Percentiles rank a stretch among this genome's conserved stretches.
phyloP scores from a whole-genome alignment of 1,140 invertebrate species.

The Orius insidiosus region DNA sequence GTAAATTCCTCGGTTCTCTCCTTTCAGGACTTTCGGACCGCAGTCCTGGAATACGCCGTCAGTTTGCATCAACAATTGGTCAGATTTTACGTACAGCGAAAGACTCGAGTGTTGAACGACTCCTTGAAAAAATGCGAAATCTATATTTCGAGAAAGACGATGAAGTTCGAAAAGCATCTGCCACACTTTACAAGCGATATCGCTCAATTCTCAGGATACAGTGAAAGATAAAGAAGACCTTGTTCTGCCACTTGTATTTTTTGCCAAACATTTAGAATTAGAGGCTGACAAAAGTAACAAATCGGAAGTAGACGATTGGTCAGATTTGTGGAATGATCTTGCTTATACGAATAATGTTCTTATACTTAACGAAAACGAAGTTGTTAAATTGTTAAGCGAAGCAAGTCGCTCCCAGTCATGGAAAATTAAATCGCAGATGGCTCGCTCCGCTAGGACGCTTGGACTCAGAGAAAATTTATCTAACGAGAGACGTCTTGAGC shows the following conservation, averaged over 20 bases:
- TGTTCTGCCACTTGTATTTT: constrained; percentile 66
- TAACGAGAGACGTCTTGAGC: constrained; percentile 17
- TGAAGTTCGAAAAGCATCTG: constrained; percentile 53
- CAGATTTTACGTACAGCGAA: constrained; percentile 76
- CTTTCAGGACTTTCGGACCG: constrained; percentile 66
- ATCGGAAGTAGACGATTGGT: constrained; percentile 48
- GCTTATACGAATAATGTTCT: constrained; percentile 69
- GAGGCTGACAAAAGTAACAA: constrained; percentile 19
- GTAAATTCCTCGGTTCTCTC: constrained; percentile 61
- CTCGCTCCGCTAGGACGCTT: constrained; percentile 59
- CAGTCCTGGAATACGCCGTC: constrained; percentile 63
- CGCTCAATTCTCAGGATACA: constrained; percentile 64
- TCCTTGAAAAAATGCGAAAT: constrained; percentile 59
- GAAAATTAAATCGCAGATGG: constrained; percentile 67
- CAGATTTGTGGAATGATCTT: constrained; percentile 76
- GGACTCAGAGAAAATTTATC: constrained; percentile 22
- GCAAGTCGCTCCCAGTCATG: constrained; percentile 66
- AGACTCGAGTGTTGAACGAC: constrained; percentile 66
- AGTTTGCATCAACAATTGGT: constrained; percentile 65
- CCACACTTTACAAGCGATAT: constrained; percentile 60
- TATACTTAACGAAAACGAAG: constrained; percentile 52
- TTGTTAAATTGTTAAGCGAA: constrained; percentile 47
- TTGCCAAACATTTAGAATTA: constrained; percentile 60
- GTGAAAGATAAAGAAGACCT: constrained; percentile 61
- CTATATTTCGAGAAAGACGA: constrained; percentile 68